Evolutionary conservation across 2,888 invertebrate genomes (phyloP).

Genomic region (Rapana venosa): DNA sequence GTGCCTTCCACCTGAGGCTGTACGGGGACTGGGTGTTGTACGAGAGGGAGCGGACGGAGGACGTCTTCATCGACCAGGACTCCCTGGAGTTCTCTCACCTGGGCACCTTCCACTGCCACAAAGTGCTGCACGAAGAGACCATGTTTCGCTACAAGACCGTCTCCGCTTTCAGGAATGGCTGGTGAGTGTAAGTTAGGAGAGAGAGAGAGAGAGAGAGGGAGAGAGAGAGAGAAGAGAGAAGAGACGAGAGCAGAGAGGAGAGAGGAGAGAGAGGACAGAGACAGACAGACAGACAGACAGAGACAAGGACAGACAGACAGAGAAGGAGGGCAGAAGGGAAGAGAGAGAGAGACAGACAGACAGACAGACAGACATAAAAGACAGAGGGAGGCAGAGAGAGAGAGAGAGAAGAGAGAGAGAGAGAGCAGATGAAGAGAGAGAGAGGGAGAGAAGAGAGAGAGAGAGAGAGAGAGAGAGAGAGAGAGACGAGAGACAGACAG

Average conservation of each 20-base stretch:
- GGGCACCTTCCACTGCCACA: constrained; percentile 69
- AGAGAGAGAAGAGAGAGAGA: too few relatives aligned
- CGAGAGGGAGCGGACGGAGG: constrained; percentile 63
- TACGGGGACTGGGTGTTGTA: constrained; percentile 71
- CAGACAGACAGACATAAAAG: too few relatives aligned
- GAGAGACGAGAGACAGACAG: too few relatives aligned
- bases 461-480: too few relatives aligned
- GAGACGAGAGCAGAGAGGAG: background rate
- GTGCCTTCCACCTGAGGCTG: constrained; percentile 64
- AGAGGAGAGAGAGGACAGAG: background rate
- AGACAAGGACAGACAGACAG: too few relatives aligned
- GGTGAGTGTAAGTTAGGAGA: constrained; percentile 59
- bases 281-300: too few relatives aligned
- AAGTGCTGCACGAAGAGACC: constrained; percentile 60
- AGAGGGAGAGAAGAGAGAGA: too few relatives aligned
- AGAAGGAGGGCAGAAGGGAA: too few relatives aligned
- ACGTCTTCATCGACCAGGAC: constrained; percentile 65
- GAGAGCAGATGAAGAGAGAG: too few relatives aligned
- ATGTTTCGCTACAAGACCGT: constrained; percentile 66
- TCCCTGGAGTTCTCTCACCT: constrained; percentile 64
- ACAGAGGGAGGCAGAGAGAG: too few relatives aligned
- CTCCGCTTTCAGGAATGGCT: constrained; percentile 72
- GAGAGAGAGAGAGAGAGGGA: background rate
- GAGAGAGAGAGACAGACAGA: too few relatives aligned
- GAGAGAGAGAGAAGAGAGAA: background rate